A percentile compares a stretch with the other conserved stretches of the same genome.
Evolutionary conservation across 2,113 vertebrate species (phyloP).

Genomic region (Percopsis transmontana): DNA sequence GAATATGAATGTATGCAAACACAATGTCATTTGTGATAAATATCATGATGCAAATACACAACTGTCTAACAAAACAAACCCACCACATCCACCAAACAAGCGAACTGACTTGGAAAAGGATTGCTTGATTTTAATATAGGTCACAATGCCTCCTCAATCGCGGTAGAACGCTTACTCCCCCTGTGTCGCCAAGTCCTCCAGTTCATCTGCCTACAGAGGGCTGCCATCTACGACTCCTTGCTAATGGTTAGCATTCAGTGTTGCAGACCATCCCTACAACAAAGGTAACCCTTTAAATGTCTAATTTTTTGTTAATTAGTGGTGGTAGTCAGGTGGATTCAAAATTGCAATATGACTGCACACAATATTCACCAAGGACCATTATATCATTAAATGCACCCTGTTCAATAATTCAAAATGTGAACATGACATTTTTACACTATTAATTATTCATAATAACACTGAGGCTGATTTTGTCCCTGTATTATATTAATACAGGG

Average conservation of each 20-base stretch:
- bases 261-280: conserved; percentile 77
- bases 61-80: neutral
- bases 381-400: neutral
- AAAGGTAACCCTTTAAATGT: conserved; percentile 77
- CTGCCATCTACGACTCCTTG: conserved; percentile 82
- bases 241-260: conserved; percentile 76
- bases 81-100: neutral
- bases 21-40: neutral
- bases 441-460: neutral
- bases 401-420: too few relatives aligned
- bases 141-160: conserved; percentile 83
- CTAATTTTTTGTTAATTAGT: neutral
- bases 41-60: neutral
- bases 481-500: conserved; percentile 72
- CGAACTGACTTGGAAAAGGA: neutral
- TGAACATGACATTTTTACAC: neutral
- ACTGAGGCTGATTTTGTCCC: neutral
- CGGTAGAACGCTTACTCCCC: conserved; percentile 70
- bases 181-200: conserved; percentile 83
- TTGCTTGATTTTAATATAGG: conserved; percentile 67
- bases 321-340: neutral
- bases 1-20: neutral
- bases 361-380: too few relatives aligned
- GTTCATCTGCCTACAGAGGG: conserved; percentile 83
- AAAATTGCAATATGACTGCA: neutral